Conservation (phyloP, 2,113 vertebrate genomes). For the Passer montanus region DNA sequence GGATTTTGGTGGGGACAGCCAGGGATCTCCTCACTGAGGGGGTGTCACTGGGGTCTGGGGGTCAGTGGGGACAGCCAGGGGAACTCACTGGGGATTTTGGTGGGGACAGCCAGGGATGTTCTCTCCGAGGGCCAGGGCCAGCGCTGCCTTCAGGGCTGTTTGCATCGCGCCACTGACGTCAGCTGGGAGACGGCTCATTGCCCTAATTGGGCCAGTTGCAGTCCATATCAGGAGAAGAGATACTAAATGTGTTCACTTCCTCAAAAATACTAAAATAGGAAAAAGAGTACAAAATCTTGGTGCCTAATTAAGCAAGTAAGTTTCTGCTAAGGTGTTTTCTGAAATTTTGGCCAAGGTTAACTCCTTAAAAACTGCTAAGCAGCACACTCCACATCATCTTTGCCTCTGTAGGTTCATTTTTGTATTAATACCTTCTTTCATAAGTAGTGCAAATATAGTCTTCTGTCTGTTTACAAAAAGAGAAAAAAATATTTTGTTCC, state of each 20-base stretch:
- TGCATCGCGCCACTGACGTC: fast-evolving
- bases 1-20: not conserved
- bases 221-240: not conserved
- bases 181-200: not conserved
- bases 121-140: fast-evolving
- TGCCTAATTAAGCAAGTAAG: not conserved
- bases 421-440: not conserved
- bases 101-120: not conserved
- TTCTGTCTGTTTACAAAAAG: not conserved
- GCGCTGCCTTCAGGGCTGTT: fast-evolving
- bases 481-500: not conserved
- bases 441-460: not conserved
- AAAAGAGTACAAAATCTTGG: not conserved
- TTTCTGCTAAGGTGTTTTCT: not conserved
- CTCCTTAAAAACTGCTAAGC: not conserved
- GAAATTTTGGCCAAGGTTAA: not conserved
- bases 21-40: fast-evolving
- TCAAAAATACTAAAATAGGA: not conserved
- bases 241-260: not conserved
- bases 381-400: not conserved
- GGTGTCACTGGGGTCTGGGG: no score
- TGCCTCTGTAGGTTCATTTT: not conserved
- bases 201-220: not conserved
- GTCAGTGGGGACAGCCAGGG: not conserved
- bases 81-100: fast-evolving